A percentile compares a stretch with the other conserved stretches of the same genome.
phyloP scores from a whole-genome alignment of 2,888 invertebrate species.

The Smittia sp. region DNA sequence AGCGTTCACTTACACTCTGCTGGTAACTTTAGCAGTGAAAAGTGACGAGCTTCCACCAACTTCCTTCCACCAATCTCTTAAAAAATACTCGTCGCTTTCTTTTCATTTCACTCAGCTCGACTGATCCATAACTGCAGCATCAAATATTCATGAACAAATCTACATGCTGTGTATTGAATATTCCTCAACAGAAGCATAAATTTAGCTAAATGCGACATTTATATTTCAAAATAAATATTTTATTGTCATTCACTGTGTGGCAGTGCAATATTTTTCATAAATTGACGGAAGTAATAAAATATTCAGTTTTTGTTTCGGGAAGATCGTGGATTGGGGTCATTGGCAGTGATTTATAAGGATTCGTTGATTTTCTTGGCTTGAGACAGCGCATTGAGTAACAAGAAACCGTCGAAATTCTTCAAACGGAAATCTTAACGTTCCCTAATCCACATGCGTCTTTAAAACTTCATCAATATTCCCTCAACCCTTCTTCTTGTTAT shows the following conservation, averaged over 20 bases:
- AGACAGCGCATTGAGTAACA: too few relatives aligned
- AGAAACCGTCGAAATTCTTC: too few relatives aligned
- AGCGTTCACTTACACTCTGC: too few relatives aligned
- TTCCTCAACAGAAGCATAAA: not conserved
- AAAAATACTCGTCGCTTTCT: not conserved
- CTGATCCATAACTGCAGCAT: constrained; percentile 19
- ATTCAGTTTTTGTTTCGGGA: not conserved
- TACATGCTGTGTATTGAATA: constrained; percentile 17
- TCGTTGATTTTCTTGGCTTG: constrained; percentile 34
- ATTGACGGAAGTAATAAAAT: constrained; percentile 37
- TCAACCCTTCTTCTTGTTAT: not conserved
- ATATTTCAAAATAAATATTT: constrained; percentile 18
- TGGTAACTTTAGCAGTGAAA: too few relatives aligned
- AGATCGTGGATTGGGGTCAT: constrained; percentile 13
- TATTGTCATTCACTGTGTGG: constrained; percentile 1
- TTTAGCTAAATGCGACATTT: constrained; percentile 6
- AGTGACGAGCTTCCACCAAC: too few relatives aligned
- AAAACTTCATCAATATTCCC: not conserved
- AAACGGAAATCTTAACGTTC: not conserved
- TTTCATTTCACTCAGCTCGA: not conserved
- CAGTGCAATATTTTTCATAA: not conserved
- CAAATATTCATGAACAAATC: constrained; percentile 35
- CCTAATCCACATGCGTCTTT: not conserved
- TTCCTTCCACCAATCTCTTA: not conserved
- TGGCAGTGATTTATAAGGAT: constrained; percentile 28